Evolutionary conservation across 2,888 invertebrate genomes (phyloP).

Genomic region (Phoronis australis): DNA sequence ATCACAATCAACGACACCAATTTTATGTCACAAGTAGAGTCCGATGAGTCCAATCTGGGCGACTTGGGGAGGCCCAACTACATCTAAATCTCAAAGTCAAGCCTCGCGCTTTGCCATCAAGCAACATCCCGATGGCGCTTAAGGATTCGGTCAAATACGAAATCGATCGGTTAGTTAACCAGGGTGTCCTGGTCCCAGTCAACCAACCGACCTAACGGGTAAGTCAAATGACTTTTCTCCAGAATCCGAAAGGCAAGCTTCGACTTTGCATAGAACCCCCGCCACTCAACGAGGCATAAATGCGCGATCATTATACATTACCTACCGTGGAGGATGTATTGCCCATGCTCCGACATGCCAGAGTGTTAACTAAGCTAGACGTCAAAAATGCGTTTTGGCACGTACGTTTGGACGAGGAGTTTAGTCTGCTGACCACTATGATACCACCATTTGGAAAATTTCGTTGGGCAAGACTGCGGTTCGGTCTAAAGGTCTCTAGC

Average conservation of each 20-base stretch:
- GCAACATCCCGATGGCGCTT: not conserved
- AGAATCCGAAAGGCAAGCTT: constrained; percentile 1
- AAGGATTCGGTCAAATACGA: not conserved
- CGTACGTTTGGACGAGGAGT: constrained; percentile 14
- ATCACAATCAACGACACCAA: not conserved
- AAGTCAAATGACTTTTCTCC: constrained; percentile 4
- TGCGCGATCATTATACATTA: constrained; percentile 5
- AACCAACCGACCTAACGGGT: not conserved
- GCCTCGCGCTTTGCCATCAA: not conserved
- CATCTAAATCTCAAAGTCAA: not conserved
- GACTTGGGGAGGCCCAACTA: not conserved
- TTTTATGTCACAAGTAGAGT: not conserved
- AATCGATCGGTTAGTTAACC: not conserved
- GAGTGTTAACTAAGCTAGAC: constrained; percentile 4
- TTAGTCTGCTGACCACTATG: constrained; percentile 19
- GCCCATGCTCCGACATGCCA: constrained; percentile 6
- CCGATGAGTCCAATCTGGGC: not conserved
- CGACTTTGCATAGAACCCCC: constrained; percentile 9
- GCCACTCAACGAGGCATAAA: constrained; percentile 7
- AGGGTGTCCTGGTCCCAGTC: constrained; percentile 3
- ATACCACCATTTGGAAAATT: constrained; percentile 22
- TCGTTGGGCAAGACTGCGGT: constrained; percentile 12
- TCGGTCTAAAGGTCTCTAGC: constrained; percentile 13
- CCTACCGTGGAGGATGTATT: constrained; percentile 8
- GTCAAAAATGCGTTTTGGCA: constrained; percentile 12